Evolutionary conservation across 2,888 invertebrate genomes (phyloP).

Genomic region (Dynastes tityus): DNA sequence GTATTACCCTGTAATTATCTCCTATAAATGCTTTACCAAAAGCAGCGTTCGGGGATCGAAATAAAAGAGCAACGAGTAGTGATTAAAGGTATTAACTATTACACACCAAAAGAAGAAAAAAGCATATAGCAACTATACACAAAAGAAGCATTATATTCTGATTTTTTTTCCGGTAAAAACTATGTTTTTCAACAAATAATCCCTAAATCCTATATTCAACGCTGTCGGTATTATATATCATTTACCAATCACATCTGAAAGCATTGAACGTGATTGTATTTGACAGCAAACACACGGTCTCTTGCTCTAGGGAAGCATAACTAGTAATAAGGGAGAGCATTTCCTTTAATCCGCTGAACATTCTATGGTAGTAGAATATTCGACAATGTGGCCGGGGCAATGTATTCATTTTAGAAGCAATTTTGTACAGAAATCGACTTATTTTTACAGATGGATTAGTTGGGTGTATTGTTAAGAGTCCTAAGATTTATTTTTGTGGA

Average conservation of each 20-base stretch:
- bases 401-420: constrained; percentile 20
- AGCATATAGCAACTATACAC: background rate
- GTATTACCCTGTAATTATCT: too few species aligned
- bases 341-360: background rate
- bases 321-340: background rate
- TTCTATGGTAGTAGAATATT: background rate
- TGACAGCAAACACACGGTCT: constrained; percentile 31
- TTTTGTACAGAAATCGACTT: background rate
- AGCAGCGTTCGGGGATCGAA: background rate
- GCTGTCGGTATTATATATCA: constrained; percentile 22
- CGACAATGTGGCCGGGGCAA: background rate
- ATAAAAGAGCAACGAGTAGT: background rate
- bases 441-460: constrained; percentile 2
- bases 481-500: background rate
- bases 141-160: constrained; percentile 13
- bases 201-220: background rate
- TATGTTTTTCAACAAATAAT: constrained; percentile 1
- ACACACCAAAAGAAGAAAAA: background rate
- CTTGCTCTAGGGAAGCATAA: background rate
- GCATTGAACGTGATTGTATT: constrained; percentile 18
- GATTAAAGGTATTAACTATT: background rate
- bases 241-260: constrained; percentile 27
- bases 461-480: background rate
- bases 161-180: constrained; percentile 10
- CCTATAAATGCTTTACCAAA: too few species aligned